Conservation (phyloP, 1,140 invertebrate species). For the Arion vulgaris region DNA sequence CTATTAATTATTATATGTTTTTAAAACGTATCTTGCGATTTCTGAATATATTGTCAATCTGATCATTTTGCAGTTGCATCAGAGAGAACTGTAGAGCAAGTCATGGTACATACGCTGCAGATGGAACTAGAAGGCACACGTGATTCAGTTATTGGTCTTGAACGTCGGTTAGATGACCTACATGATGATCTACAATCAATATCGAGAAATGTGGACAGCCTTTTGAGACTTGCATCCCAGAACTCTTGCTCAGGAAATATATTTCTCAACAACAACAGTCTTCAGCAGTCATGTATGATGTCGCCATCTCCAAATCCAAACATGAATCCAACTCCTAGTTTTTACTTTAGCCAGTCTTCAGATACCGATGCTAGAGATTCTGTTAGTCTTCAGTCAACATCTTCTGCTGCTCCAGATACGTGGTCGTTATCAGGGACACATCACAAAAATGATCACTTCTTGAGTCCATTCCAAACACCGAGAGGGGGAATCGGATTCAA, state of each 20-base stretch:
- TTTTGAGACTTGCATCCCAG: slow-evolving; percentile 24
- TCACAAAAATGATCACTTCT: slow-evolving; percentile 8
- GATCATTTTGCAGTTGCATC: slow-evolving; percentile 17
- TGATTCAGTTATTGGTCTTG: slow-evolving; percentile 40
- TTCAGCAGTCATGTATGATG: slow-evolving; percentile 11
- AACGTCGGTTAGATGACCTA: slow-evolving; percentile 43
- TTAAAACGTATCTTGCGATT: too few relatives aligned
- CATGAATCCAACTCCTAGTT: slow-evolving; percentile 23
- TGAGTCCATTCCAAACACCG: slow-evolving; percentile 6
- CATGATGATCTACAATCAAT: slow-evolving; percentile 31
- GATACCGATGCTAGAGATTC: slow-evolving; percentile 17
- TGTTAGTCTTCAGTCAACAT: slow-evolving; percentile 20
- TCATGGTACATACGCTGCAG: slow-evolving; percentile 49
- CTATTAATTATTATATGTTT: too few relatives aligned
- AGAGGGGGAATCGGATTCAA: background rate
- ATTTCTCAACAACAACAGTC: slow-evolving; percentile 4
- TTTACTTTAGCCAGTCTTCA: slow-evolving; percentile 38
- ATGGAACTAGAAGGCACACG: slow-evolving; percentile 47
- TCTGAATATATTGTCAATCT: too few relatives aligned
- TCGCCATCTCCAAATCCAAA: slow-evolving; percentile 31
- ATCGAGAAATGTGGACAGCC: slow-evolving; percentile 32
- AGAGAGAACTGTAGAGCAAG: slow-evolving; percentile 39
- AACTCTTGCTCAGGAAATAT: slow-evolving; percentile 22
- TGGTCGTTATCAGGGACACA: background rate
- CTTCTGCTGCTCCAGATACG: slow-evolving; percentile 14